Evolutionary conservation across 2,888 invertebrate species (phyloP).

Genomic region (Drosophila kanekoi): DNA sequence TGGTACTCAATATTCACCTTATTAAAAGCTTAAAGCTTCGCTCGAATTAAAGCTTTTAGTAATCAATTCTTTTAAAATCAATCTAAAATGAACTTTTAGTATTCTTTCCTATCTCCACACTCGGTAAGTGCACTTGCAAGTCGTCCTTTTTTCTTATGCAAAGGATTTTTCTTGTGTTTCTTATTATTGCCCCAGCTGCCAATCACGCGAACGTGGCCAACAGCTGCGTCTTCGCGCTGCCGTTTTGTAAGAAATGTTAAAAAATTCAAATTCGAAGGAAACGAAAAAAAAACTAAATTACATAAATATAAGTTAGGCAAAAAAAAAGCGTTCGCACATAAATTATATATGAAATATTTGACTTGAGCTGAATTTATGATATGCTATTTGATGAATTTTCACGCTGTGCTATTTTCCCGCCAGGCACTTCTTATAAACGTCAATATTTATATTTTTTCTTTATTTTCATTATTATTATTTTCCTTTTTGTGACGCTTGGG

Average conservation of each 20-base stretch:
- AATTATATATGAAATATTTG: slow-evolving; percentile 61
- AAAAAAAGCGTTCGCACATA: slow-evolving; percentile 47
- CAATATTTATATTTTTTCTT: slow-evolving; percentile 48
- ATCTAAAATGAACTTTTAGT: too few species aligned
- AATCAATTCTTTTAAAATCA: not conserved
- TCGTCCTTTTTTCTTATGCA: slow-evolving; percentile 1
- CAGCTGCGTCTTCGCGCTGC: slow-evolving; percentile 40
- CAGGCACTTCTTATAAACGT: slow-evolving; percentile 48
- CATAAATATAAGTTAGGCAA: slow-evolving; percentile 54
- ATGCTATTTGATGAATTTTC: slow-evolving; percentile 46
- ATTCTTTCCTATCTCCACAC: not conserved
- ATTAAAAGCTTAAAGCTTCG: too few species aligned
- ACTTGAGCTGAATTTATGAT: slow-evolving; percentile 58
- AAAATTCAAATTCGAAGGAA: slow-evolving; percentile 62
- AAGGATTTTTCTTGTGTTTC: not conserved
- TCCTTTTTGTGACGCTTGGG: slow-evolving; percentile 32
- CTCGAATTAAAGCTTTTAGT: too few species aligned
- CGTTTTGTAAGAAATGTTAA: slow-evolving; percentile 24
- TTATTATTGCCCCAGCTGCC: slow-evolving; percentile 56
- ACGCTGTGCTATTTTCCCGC: slow-evolving; percentile 19
- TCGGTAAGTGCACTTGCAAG: slow-evolving; percentile 15
- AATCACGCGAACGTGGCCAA: slow-evolving; percentile 54
- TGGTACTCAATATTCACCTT: too few species aligned
- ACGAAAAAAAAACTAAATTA: slow-evolving; percentile 72
- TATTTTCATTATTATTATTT: slow-evolving; percentile 20